Evolutionary conservation across 1,140 invertebrate genomes (phyloP).

Genomic region (Euwallacea similis): DNA sequence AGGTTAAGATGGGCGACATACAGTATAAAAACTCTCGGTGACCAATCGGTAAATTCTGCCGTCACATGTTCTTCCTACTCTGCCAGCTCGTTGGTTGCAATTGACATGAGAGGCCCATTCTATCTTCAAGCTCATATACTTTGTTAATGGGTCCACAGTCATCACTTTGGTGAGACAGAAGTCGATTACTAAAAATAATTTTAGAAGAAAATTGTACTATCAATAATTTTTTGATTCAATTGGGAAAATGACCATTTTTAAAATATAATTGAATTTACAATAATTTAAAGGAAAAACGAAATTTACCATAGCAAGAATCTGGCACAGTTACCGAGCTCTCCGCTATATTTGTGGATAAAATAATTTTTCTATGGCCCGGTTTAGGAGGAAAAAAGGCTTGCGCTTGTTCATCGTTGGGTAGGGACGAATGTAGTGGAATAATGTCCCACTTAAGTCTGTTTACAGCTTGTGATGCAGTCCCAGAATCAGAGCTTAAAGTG

Average conservation of each 20-base stretch:
- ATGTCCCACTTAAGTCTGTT: conserved; percentile 57
- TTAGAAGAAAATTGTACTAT: not conserved
- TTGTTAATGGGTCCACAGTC: conserved; percentile 71
- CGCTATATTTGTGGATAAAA: conserved; percentile 94
- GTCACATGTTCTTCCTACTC: conserved; percentile 82
- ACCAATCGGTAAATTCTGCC: conserved; percentile 89
- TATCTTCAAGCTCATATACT: conserved; percentile 78
- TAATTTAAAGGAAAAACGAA: not conserved
- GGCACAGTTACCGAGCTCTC: conserved; percentile 96
- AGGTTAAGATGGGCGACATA: conserved; percentile 26
- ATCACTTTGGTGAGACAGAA: conserved; percentile 90
- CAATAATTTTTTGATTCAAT: not conserved
- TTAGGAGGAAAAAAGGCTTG: conserved; percentile 65
- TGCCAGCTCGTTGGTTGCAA: conserved; percentile 86
- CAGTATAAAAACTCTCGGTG: conserved; percentile 69
- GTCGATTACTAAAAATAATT: conserved; percentile 77
- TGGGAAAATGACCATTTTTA: too few relatives aligned
- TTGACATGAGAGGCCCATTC: conserved; percentile 89
- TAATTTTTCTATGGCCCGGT: conserved; percentile 74
- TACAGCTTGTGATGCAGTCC: not conserved
- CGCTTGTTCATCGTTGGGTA: conserved; percentile 70
- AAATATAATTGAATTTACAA: too few relatives aligned
- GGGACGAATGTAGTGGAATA: conserved; percentile 70
- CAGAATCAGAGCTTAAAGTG: not conserved
- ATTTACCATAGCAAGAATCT: conserved; percentile 82